A percentile compares a stretch with the other conserved stretches of the same genome.
Conservation (phyloP, 35 echinoderm and acorn worm genomes). For the Ptychodera flava region DNA sequence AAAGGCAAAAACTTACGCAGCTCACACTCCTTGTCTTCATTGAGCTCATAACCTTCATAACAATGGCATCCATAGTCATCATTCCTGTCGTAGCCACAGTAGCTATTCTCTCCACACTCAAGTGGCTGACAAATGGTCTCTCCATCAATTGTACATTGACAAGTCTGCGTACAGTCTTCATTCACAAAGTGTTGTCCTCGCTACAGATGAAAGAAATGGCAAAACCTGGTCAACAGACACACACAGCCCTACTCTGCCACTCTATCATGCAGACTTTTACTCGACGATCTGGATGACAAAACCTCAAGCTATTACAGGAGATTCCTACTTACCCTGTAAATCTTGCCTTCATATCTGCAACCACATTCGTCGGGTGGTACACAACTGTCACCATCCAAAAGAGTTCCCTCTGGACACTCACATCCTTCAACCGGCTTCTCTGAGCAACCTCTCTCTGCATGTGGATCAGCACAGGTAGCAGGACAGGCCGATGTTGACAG, state of each 20-base stretch:
- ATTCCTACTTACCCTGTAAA: conserved; percentile 62
- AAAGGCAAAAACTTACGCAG: conserved; percentile 4
- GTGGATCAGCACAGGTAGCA: conserved; percentile 25
- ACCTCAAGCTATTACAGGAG: no score
- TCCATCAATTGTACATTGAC: conserved; percentile 33
- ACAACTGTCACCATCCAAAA: conserved; percentile 55
- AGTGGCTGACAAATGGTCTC: conserved; percentile 13
- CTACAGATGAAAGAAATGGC: not conserved
- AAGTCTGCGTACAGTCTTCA: conserved; percentile 13
- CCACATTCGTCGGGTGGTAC: conserved; percentile 60
- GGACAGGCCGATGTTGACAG: not conserved
- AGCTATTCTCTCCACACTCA: conserved; percentile 34
- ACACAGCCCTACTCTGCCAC: no score
- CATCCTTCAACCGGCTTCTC: conserved; percentile 73
- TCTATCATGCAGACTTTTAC: no score
- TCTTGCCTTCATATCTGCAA: conserved; percentile 55
- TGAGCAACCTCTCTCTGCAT: conserved; percentile 6
- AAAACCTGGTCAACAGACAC: no score
- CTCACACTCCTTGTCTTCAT: no score
- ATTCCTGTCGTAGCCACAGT: conserved; percentile 22
- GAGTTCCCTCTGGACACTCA: conserved; percentile 54
- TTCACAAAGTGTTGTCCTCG: conserved; percentile 18
- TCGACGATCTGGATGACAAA: no score
- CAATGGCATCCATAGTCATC: conserved; percentile 21
- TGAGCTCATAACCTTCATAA: conserved; percentile 29